phyloP scores from a whole-genome alignment of 2,888 invertebrate genomes.

The Mantis religiosa region DNA sequence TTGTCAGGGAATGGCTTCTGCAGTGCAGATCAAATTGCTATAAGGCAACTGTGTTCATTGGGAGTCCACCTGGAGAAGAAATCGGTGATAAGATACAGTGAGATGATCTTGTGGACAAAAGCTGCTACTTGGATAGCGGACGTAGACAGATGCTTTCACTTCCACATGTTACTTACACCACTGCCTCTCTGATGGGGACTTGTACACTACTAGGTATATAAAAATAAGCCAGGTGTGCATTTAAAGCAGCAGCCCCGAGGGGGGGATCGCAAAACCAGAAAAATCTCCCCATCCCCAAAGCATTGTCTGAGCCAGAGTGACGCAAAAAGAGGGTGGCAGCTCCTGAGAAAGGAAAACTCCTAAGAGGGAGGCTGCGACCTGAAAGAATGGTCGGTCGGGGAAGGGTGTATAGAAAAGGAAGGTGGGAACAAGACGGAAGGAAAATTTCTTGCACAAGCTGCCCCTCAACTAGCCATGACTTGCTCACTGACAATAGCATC shows the following conservation, averaged over 20 bases:
- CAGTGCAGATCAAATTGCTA: too few species aligned
- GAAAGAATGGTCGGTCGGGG: neutral
- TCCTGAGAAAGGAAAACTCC: neutral
- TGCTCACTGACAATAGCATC: neutral
- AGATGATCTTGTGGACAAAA: too few species aligned
- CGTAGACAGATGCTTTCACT: neutral
- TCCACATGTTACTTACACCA: neutral
- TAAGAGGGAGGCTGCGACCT: constrained; percentile 1
- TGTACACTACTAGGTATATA: neutral
- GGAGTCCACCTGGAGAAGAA: neutral
- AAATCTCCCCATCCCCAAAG: neutral
- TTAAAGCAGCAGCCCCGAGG: neutral
- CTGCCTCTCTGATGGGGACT: neutral
- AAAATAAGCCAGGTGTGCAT: constrained; percentile 16
- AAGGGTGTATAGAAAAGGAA: neutral
- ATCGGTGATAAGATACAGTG: too few species aligned
- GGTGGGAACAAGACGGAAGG: constrained; percentile 1
- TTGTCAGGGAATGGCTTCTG: too few species aligned
- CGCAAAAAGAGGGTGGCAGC: neutral
- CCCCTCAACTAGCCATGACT: neutral
- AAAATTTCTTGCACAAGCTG: neutral
- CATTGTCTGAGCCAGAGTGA: neutral
- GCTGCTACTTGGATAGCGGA: neutral
- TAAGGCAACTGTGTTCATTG: too few species aligned
- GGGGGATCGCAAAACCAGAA: neutral